Evolutionary conservation across 2,113 vertebrate species (phyloP).

Genomic region (Malurus cyaneus): DNA sequence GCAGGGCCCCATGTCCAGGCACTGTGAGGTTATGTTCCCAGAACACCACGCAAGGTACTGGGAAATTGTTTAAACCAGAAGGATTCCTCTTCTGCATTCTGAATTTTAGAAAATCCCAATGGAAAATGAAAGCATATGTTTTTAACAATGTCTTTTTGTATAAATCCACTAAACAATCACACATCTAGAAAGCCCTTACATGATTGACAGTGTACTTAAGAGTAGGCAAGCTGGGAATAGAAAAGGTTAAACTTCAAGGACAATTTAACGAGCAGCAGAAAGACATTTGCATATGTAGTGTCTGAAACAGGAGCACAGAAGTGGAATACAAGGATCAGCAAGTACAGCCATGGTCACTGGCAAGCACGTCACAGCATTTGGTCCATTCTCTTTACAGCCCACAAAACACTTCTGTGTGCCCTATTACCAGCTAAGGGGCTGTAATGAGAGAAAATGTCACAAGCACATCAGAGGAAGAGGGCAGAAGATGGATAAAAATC

Average conservation of each 20-base stretch:
- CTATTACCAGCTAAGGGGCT: background rate
- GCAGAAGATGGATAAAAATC: background rate
- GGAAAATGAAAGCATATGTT: background rate
- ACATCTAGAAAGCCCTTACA: background rate
- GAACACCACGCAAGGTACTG: background rate
- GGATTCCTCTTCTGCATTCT: background rate
- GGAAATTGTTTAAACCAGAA: background rate
- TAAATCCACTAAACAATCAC: background rate
- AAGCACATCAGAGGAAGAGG: background rate
- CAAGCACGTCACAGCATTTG: background rate
- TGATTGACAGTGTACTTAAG: background rate
- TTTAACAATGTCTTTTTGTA: background rate
- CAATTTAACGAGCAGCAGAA: background rate
- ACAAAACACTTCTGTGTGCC: background rate
- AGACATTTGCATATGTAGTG: background rate
- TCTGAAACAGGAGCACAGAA: background rate
- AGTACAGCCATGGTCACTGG: background rate
- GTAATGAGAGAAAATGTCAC: background rate
- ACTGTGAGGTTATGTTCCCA: background rate
- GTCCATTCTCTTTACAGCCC: background rate
- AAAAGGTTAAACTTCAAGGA: constrained; percentile 8
- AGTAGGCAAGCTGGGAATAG: background rate
- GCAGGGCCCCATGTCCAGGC: background rate
- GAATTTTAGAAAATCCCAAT: background rate
- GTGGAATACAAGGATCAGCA: background rate